Evolutionary conservation across 2,888 invertebrate genomes (phyloP), one percentile per base, ranked within the genome.

Genomic region (Chrysodeixis includens): DNA sequence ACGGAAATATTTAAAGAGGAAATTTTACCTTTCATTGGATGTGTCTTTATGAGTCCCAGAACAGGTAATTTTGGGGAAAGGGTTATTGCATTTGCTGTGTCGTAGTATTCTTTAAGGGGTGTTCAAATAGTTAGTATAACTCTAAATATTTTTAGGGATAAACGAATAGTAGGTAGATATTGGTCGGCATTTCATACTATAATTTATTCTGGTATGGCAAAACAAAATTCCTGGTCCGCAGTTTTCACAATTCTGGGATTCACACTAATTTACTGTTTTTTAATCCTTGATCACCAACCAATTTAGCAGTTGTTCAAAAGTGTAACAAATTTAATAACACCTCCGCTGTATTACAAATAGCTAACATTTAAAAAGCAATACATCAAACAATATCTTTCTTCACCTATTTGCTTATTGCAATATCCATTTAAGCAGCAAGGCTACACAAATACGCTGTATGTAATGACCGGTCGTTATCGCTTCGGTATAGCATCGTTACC

Each of bases 1-100:
- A 51, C 40, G 16, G 32, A 68, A 64, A 55, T 65, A 51, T 58
- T 55, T 55, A 16, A 55, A 51, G 51, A 35, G 12, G 49, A 35
- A 62, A 44, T 62, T 51, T 53, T 30, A 18, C 49, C 30, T 53
- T 55, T 20, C 49, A 32, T 26, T 54, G 20, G 52, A 12, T n/a
- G 22, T 53, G 20, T 46, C 7, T 55, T 54, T 61, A 54, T 40
- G n/a, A 51, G 20, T 12, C 35, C 26, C 18, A 26, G 7, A 20
- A 46, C 18, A 30, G 16, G 46, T 26, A 30, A 56, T 63, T 56
- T 30, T 8, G 35, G 35, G 56, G 40, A 30, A 56, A 20, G 35
- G 22, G 35, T 18, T 32, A 10, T 49, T 49, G 46, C 46, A 46
- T 46, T 46, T 9, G 9, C 46, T n/a, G n/a, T 40, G 40, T 6